Conservation (phyloP, 1,140 invertebrate species). For the Drosophila lacteicornis region DNA sequence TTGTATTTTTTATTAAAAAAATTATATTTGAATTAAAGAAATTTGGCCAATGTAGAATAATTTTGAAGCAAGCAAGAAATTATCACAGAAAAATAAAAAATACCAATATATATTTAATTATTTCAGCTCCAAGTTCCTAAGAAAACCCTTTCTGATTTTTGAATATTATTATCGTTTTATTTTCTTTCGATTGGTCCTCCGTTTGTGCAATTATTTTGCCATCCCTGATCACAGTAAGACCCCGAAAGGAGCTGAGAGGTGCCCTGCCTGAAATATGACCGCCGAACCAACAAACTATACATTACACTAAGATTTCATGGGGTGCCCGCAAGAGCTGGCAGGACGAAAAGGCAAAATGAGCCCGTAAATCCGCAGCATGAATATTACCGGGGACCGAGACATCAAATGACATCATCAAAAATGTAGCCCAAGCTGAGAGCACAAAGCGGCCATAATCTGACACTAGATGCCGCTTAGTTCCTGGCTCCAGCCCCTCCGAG, state of each 20-base stretch:
- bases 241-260: background rate
- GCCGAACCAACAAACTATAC: slow-evolving; percentile 30
- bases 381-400: slow-evolving; percentile 64
- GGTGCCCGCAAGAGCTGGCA: background rate
- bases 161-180: background rate
- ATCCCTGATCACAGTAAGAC: background rate
- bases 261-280: slow-evolving; percentile 20
- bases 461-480: slow-evolving; percentile 76
- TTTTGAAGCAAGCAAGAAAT: too few relatives aligned
- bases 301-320: slow-evolving; percentile 55
- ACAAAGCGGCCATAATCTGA: slow-evolving; percentile 81
- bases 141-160: background rate
- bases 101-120: too few relatives aligned
- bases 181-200: background rate
- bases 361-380: slow-evolving; percentile 70
- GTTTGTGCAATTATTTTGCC: background rate
- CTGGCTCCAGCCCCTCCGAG: slow-evolving; percentile 23
- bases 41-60: too few relatives aligned
- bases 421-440: slow-evolving; percentile 66
- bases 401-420: slow-evolving; percentile 83
- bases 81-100: too few relatives aligned
- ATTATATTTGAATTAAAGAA: too few relatives aligned
- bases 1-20: too few relatives aligned
- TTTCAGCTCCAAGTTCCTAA: too few relatives aligned
- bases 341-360: background rate